These are phyloP conservation scores for Torymus tubicola DNA, from an alignment of 2,888 invertebrate genomes.

Conservation along the genomic window DNA sequence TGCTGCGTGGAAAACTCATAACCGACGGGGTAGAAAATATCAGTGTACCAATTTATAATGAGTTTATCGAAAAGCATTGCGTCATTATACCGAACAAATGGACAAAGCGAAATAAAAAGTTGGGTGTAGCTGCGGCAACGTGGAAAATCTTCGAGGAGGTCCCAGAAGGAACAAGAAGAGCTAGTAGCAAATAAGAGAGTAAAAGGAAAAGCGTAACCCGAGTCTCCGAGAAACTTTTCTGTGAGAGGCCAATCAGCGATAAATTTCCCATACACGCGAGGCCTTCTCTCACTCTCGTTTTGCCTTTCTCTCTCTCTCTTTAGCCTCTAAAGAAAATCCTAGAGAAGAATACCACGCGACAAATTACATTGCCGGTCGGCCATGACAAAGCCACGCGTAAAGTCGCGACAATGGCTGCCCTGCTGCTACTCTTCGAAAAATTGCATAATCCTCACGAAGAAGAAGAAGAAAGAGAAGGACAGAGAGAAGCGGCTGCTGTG, in stretches of 20 bases:
- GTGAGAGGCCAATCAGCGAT: conserved; percentile 38
- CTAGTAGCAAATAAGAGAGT: background rate
- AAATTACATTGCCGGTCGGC: conserved; percentile 16
- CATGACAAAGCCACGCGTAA: background rate
- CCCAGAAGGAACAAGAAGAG: background rate
- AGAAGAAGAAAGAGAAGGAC: background rate
- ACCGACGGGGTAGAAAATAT: conserved; percentile 18
- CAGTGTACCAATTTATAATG: conserved; percentile 34
- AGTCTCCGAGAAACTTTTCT: conserved; percentile 22
- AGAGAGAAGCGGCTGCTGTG: background rate
- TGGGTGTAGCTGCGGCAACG: background rate
- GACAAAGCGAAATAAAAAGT: conserved; percentile 13
- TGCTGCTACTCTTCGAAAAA: conserved; percentile 9
- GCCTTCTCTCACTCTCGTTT: too few species aligned
- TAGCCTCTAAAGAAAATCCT: background rate
- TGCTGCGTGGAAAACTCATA: background rate
- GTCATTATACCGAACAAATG: conserved; percentile 30
- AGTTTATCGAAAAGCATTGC: conserved; percentile 30
- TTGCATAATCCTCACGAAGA: conserved; percentile 15
- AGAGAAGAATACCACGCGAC: conserved; percentile 18
- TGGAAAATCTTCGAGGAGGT: background rate
- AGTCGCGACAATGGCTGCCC: background rate
- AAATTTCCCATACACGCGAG: conserved; percentile 25
- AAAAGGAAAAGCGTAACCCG: background rate
- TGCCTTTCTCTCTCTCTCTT: too few species aligned